Conservation (phyloP, 2,113 vertebrate genomes). For the Calyptomena viridis region DNA sequence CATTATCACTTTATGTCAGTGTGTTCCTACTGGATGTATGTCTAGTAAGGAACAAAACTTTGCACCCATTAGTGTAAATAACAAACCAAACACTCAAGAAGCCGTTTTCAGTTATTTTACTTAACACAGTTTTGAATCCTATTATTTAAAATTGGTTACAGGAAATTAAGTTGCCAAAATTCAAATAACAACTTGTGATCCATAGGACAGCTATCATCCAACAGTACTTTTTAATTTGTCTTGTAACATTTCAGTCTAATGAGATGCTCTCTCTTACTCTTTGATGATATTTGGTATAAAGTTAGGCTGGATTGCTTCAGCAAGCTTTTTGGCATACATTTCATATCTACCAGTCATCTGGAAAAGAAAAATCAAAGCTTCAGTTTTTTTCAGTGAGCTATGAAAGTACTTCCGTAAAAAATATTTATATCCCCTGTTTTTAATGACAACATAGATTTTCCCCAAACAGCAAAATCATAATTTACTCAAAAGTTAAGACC, state of each 20-base stretch:
- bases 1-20: not conserved
- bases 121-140: not conserved
- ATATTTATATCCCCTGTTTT: not conserved
- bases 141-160: not conserved
- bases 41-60: not conserved
- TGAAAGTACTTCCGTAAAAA: not conserved
- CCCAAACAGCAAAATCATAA: not conserved
- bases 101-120: not conserved
- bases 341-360: constrained; percentile 93
- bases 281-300: constrained; percentile 82
- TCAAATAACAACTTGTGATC: not conserved
- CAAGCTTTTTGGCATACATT: constrained; percentile 84
- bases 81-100: not conserved
- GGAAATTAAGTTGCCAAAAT: not conserved
- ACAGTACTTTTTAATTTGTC: not conserved
- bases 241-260: not conserved
- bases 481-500: not conserved
- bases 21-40: not conserved
- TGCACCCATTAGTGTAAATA: not conserved
- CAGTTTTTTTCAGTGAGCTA: not conserved
- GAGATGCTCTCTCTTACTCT: constrained; percentile 69
- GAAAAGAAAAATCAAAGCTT: constrained; percentile 22
- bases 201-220: not conserved
- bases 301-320: constrained; percentile 71
- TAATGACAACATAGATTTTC: not conserved